These are phyloP conservation scores for Brachionus rotundiformis DNA, from an alignment of 1,140 invertebrate species.

Conservation along the genomic window DNA sequence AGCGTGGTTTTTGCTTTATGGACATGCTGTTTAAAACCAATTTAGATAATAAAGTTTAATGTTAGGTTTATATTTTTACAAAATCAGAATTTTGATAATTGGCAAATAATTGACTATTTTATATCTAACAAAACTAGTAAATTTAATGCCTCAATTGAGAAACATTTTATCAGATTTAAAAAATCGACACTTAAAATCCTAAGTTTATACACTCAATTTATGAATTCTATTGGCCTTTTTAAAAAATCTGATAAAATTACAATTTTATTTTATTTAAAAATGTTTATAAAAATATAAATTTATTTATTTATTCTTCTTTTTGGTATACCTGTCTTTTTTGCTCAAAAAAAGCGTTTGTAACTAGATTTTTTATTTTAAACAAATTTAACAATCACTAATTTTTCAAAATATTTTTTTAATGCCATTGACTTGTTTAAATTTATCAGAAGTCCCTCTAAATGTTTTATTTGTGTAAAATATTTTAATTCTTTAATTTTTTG, in stretches of 20 bases:
- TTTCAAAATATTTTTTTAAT: neutral
- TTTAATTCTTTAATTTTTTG: neutral
- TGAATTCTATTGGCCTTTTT: neutral
- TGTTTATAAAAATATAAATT: neutral
- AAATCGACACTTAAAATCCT: neutral
- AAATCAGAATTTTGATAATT: neutral
- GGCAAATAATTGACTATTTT: neutral
- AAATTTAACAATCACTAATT: neutral
- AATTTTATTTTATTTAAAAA: neutral
- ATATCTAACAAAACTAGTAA: neutral
- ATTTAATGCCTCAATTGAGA: constrained; percentile 9
- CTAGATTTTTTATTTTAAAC: neutral
- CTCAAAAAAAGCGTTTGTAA: neutral
- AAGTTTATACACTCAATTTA: neutral
- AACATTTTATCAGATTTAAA: neutral
- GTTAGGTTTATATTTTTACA: neutral
- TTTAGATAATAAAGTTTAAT: neutral
- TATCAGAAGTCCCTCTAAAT: neutral
- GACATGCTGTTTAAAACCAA: neutral
- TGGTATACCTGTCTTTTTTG: neutral
- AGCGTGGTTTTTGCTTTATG: neutral
- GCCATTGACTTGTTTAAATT: neutral
- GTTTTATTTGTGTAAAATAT: neutral
- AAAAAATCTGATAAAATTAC: neutral
- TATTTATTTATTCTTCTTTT: neutral